Evolutionary conservation across 2,797 vertebrate genomes (phyloP), one percentile per base, ranked within the genome.

Genomic region (Otolemur crassicaudatus): DNA sequence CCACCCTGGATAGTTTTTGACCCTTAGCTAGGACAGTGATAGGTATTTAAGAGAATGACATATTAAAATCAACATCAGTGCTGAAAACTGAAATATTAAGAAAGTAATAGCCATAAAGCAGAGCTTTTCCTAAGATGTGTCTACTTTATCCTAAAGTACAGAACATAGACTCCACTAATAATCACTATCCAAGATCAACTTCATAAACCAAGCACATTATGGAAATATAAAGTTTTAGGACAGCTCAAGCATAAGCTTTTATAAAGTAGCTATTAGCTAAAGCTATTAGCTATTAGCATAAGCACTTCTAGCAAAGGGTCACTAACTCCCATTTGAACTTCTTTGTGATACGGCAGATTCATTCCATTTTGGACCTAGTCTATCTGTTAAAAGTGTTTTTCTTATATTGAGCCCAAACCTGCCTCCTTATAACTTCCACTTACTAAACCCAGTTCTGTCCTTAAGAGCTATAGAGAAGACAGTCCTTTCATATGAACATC

Each of bases 1-100:
- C 61, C 61, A 58, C 61, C 60, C 91, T 76, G 34, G 56, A 61
- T 80, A 91, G 65, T 69, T 91, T 95, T 90, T 87, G 37, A 83
- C 17, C 27, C 13, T 93, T 83, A 94, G 53, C 46, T 81, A 77
- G 20, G 34, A 65, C n/a, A 84, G n/a, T 31, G 61, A 91, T 63
- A 20, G 67, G 27, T 79, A 91, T 84, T 94, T 95, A 96, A 87
- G 13, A 96, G 56, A 90, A 79, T 76, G 63, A 91, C n/a, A 94
- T 20, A 91, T 80, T 83, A 86, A 94, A 95, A 73, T 75, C 56
- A 88, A 77, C 37, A 94, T 46, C 20, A 65, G 34, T 70, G 23
- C 70, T 95, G 16, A 81, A 96, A 95, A 96, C 8, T 94, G 61
- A 69, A 93, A 87, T 91, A 96, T 69, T 87, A 96, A 94, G 67